Evolutionary conservation across 2,113 vertebrate species (phyloP).

Genomic region (Sebastes fasciatus): DNA sequence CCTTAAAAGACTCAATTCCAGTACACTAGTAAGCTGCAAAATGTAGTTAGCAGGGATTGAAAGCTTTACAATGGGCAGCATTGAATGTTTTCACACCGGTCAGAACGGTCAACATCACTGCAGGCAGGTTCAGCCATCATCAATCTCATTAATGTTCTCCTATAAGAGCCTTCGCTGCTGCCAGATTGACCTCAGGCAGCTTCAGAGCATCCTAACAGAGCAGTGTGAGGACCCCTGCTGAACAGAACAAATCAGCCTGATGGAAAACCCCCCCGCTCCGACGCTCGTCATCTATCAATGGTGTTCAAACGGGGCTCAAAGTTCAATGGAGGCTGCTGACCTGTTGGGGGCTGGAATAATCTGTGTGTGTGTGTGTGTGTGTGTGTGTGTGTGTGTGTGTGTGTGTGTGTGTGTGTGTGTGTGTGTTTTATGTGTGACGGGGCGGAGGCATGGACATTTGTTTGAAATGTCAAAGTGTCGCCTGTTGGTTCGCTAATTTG

Average conservation of each 20-base stretch:
- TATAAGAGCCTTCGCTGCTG: constrained; percentile 7
- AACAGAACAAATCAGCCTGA: constrained; percentile 58
- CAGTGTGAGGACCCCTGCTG: constrained; percentile 32
- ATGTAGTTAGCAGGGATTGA: not conserved
- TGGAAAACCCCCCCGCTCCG: not conserved
- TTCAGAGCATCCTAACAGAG: constrained; percentile 19
- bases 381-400: not conserved
- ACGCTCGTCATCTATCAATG: constrained; percentile 16
- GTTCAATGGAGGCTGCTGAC: constrained; percentile 46
- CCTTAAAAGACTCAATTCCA: not conserved
- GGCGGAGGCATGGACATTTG: not conserved
- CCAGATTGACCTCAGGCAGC: constrained; percentile 15
- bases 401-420: constrained; percentile 5
- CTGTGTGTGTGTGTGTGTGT: not conserved
- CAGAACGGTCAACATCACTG: not conserved
- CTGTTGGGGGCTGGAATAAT: constrained; percentile 36
- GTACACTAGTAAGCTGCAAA: not conserved
- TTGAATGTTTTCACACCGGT: constrained; percentile 5
- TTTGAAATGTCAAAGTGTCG: constrained; percentile 8
- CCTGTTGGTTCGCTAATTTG: constrained; percentile 17
- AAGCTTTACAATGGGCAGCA: not conserved
- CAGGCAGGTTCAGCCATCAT: constrained; percentile 17
- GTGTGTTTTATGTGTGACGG: not conserved
- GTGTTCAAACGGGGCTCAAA: constrained; percentile 39
- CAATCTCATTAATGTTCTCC: constrained; percentile 13